These are phyloP conservation scores for Creontiades dilutus DNA, from an alignment of 2,888 invertebrate genomes.

Conservation along the genomic window DNA sequence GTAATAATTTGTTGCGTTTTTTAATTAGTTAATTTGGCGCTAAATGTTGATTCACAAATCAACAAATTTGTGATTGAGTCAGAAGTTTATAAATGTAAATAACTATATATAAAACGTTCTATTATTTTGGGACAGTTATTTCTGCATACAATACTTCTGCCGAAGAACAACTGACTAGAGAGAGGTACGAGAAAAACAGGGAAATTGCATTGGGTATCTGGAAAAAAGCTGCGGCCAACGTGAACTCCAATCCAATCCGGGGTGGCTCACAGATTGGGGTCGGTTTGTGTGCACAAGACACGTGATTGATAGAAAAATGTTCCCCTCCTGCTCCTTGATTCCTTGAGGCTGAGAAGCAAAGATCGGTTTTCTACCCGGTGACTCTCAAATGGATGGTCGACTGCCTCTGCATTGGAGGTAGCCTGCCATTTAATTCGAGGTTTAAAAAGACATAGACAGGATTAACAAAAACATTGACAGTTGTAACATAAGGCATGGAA, in stretches of 20 bases:
- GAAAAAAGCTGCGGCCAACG: slow-evolving; percentile 15
- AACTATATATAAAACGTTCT: too few relatives aligned
- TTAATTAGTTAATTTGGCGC: too few relatives aligned
- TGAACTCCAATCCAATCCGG: slow-evolving; percentile 51
- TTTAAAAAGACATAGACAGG: too few relatives aligned
- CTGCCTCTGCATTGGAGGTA: not conserved
- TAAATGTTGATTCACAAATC: too few relatives aligned
- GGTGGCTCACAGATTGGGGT: slow-evolving; percentile 53
- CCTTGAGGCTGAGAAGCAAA: not conserved
- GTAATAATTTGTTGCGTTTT: too few relatives aligned
- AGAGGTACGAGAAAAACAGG: not conserved
- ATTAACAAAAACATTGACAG: too few relatives aligned
- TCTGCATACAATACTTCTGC: not conserved
- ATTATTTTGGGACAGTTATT: not conserved
- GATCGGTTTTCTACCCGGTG: not conserved
- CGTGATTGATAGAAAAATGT: slow-evolving; percentile 66
- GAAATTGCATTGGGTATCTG: slow-evolving; percentile 30
- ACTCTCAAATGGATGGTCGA: not conserved
- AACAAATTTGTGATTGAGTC: too few relatives aligned
- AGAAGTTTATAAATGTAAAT: too few relatives aligned
- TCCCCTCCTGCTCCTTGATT: not conserved
- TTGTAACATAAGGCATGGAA: too few relatives aligned
- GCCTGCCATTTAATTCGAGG: too few relatives aligned
- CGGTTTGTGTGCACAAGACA: slow-evolving; percentile 68
- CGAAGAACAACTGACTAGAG: not conserved